Conservation (phyloP, 2,113 vertebrate genomes). For the Brevimyrus niger region DNA sequence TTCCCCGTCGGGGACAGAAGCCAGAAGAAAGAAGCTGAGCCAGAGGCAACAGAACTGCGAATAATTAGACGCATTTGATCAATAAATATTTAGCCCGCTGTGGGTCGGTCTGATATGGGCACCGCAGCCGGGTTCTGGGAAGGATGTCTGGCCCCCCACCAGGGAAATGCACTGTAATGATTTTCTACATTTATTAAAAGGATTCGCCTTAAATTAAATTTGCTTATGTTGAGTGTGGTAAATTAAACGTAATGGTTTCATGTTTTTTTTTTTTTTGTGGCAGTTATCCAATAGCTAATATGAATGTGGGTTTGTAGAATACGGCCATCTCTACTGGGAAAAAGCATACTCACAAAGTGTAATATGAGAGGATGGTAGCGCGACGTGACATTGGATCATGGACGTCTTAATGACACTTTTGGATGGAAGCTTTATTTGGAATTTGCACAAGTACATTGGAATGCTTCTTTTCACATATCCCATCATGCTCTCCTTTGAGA, state of each 20-base stretch:
- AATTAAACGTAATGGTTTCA: conserved; percentile 24
- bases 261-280: conserved; percentile 14
- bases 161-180: conserved; percentile 31
- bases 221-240: conserved; percentile 19
- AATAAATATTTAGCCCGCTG: conserved; percentile 50
- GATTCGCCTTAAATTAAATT: conserved; percentile 28
- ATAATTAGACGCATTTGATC: conserved; percentile 66
- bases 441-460: background rate
- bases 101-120: conserved; percentile 8
- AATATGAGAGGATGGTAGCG: background rate
- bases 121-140: background rate
- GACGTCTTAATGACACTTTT: background rate
- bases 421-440: background rate
- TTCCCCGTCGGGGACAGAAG: conserved; percentile 53
- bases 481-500: background rate
- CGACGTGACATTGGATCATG: background rate
- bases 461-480: background rate
- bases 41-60: conserved; percentile 69
- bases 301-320: background rate
- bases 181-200: conserved; percentile 36
- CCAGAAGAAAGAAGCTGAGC: conserved; percentile 55
- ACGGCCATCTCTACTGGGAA: background rate
- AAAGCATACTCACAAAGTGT: background rate
- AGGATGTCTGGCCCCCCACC: conserved; percentile 18
- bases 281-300: conserved; percentile 12